These are phyloP conservation scores for Plectropomus leopardus DNA, from an alignment of 2,113 vertebrate genomes.

Conservation along the genomic window DNA sequence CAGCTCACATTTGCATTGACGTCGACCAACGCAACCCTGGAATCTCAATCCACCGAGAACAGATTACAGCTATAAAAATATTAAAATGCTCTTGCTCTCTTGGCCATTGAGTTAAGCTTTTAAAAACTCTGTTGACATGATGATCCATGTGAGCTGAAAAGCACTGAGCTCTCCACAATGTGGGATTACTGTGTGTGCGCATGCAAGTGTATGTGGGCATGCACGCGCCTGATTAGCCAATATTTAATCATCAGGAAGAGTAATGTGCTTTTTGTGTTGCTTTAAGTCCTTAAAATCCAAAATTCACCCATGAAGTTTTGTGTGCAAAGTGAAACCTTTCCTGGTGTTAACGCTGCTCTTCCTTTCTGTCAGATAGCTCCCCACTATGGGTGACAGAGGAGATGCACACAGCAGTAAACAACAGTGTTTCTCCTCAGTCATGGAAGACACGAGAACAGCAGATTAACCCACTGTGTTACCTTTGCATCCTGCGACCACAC, in stretches of 20 bases:
- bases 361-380: conserved; percentile 10
- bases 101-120: conserved; percentile 64
- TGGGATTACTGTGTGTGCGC: conserved; percentile 45
- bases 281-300: neutral
- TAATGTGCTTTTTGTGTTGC: conserved; percentile 19
- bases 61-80: conserved; percentile 72
- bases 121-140: conserved; percentile 68
- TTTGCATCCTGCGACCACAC: conserved; percentile 32
- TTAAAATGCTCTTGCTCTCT: conserved; percentile 58
- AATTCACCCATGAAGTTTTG: neutral
- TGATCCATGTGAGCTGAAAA: conserved; percentile 60
- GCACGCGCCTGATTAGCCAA: conserved; percentile 17
- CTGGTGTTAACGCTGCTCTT: neutral
- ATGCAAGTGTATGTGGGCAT: conserved; percentile 11
- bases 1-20: neutral
- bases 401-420: conserved; percentile 5
- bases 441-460: neutral
- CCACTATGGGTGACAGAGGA: neutral
- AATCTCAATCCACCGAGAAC: conserved; percentile 43
- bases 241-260: conserved; percentile 14
- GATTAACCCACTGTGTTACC: conserved; percentile 44
- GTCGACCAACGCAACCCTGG: conserved; percentile 22
- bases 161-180: conserved; percentile 39
- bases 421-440: neutral
- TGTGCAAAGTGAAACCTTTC: conserved; percentile 3